These are phyloP conservation scores for Oreocharis arfaki DNA, from an alignment of 2,113 vertebrate genomes.

Conservation along the genomic window DNA sequence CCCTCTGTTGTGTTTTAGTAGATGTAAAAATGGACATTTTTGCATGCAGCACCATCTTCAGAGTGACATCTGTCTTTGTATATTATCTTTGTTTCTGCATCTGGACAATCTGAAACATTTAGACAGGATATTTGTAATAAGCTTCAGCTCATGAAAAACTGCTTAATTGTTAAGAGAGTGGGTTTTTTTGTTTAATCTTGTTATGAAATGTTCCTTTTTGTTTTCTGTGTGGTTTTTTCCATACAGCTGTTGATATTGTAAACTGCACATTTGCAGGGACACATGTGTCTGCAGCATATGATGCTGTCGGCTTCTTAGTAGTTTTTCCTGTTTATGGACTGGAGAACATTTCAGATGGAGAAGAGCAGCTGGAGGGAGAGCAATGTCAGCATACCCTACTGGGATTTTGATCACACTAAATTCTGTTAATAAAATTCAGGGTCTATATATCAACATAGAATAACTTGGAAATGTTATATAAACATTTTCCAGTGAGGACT, in stretches of 20 bases:
- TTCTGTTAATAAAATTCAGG: constrained; percentile 33
- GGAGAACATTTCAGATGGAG: neutral
- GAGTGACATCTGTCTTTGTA: neutral
- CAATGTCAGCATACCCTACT: constrained; percentile 10
- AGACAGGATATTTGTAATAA: neutral
- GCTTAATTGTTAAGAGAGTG: neutral
- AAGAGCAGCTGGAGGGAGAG: constrained; percentile 26
- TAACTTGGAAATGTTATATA: constrained; percentile 25
- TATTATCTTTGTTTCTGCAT: neutral
- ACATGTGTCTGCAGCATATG: neutral
- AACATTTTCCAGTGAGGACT: neutral
- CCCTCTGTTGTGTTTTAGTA: neutral
- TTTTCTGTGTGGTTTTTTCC: neutral
- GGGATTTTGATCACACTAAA: constrained; percentile 22
- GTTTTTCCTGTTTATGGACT: constrained; percentile 39
- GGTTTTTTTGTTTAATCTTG: neutral
- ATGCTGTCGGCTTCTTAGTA: neutral
- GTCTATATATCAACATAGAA: constrained; percentile 10
- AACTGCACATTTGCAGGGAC: neutral
- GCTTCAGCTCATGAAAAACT: neutral
- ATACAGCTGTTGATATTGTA: constrained; percentile 43
- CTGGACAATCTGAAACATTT: neutral
- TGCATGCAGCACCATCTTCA: neutral
- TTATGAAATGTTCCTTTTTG: neutral
- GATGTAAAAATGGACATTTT: neutral